Conservation (phyloP, 2,113 vertebrate species). For the Cephalophus harveyi region DNA sequence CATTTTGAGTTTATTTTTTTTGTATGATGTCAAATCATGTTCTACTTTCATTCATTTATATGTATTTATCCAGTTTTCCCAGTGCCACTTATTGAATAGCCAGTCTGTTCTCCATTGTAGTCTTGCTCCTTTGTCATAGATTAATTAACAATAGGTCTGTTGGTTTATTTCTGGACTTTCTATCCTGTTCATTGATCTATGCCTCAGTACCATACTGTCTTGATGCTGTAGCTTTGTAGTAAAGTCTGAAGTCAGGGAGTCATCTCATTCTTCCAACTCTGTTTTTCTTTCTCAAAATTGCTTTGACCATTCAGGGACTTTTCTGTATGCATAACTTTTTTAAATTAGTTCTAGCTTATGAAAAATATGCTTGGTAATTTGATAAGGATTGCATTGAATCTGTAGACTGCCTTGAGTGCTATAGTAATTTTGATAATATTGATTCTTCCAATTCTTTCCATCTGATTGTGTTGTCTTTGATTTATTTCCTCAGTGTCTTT, state of each 20-base stretch:
- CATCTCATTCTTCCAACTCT: neutral
- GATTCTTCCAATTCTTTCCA: neutral
- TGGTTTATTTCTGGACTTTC: neutral
- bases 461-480: neutral
- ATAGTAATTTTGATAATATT: neutral
- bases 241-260: neutral
- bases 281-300: neutral
- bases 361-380: neutral
- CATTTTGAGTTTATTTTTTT: neutral
- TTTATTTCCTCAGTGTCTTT: neutral
- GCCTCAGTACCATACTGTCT: neutral
- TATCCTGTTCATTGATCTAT: neutral
- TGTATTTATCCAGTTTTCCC: neutral
- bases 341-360: neutral
- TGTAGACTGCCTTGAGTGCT: neutral
- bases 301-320: neutral
- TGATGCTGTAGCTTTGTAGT: neutral
- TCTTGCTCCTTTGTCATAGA: neutral
- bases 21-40: neutral
- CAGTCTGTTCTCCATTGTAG: neutral
- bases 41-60: neutral
- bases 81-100: neutral
- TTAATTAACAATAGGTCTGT: neutral
- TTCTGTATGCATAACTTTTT: neutral
- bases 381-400: neutral